Conservation (phyloP, 2,113 vertebrate species). For the Melanostigma gelatinosum region DNA sequence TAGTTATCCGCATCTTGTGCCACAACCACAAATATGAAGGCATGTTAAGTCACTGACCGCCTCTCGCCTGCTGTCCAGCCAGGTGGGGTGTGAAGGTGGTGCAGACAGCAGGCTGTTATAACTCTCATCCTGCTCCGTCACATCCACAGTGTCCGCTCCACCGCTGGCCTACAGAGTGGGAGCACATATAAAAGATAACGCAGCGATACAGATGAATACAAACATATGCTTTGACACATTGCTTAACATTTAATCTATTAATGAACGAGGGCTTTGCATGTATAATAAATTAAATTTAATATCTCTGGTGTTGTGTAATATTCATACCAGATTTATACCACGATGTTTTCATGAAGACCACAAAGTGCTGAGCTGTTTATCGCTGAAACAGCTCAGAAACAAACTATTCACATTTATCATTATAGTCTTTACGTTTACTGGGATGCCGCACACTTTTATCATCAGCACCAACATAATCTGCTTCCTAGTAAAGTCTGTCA, state of each 20-base stretch:
- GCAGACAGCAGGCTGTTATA: slow-evolving; percentile 33
- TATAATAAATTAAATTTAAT: not conserved
- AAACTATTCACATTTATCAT: not conserved
- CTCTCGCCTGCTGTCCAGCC: slow-evolving; percentile 81
- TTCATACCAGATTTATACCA: not conserved
- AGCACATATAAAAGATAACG: not conserved
- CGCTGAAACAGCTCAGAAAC: not conserved
- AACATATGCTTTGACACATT: not conserved
- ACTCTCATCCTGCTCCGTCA: slow-evolving; percentile 73
- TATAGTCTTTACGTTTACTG: not conserved
- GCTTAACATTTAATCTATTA: not conserved
- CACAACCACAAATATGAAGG: slow-evolving; percentile 16
- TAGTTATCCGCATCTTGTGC: slow-evolving; percentile 14
- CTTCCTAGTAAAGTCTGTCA: not conserved
- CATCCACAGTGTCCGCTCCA: slow-evolving; percentile 44
- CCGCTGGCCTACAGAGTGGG: slow-evolving; percentile 39
- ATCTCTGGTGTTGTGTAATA: not conserved
- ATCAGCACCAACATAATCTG: not conserved
- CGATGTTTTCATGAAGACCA: not conserved
- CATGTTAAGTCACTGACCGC: slow-evolving; percentile 75
- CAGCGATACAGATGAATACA: not conserved
- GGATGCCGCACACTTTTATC: not conserved
- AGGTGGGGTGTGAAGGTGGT: slow-evolving; percentile 75
- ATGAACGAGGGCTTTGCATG: not conserved
- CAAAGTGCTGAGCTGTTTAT: not conserved